Evolutionary conservation across 2,888 invertebrate species (phyloP), one percentile per base, ranked within the genome.

Genomic region (Lagria hirta): DNA sequence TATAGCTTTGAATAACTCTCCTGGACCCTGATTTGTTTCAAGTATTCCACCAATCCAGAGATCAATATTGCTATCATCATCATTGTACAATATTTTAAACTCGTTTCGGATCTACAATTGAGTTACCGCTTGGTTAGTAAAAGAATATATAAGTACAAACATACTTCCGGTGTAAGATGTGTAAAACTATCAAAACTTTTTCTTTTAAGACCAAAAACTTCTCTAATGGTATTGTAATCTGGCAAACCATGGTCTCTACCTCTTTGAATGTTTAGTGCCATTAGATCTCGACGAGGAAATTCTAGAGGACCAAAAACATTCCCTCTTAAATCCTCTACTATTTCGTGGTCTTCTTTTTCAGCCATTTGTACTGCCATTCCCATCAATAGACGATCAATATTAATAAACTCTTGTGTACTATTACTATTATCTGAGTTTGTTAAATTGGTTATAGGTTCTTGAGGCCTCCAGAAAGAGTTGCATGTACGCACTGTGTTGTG

Each of bases 181-280:
- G 8, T 38, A 53, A 71, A 72, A 44, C 69, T 57, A 3, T 52
- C 29, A 20, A 68, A 56, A 33, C 44, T 49, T 0, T 45, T 57
- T 18, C 66, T 58, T 21, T 54, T 44, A 6, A 80, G 63, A 11
- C 73, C 73, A 54, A 75, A 76, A 4, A 74, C 72, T 50, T 65
- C 62, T 41, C 80, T 64, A 1, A 77, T 79, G 1, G 75, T 73
- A 61, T 81, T 80, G 62, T 79, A 82, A 65, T 81, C 80, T 1
- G 81, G 80, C 13, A 80, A 61, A 8, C 78, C 79, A 57, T 79
- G 78, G 56, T 79, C 79, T 34, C 79, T 64, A 1, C 68, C 76
- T 43, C 79, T 62, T 61, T 79, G 79, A 33, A 80, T 76, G 58
- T 79, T 79, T 7, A 79, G 49, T 2, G 79, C 79, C 76, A 79